Evolutionary conservation across 2,888 invertebrate genomes (phyloP).

Genomic region (Meteorus colon): DNA sequence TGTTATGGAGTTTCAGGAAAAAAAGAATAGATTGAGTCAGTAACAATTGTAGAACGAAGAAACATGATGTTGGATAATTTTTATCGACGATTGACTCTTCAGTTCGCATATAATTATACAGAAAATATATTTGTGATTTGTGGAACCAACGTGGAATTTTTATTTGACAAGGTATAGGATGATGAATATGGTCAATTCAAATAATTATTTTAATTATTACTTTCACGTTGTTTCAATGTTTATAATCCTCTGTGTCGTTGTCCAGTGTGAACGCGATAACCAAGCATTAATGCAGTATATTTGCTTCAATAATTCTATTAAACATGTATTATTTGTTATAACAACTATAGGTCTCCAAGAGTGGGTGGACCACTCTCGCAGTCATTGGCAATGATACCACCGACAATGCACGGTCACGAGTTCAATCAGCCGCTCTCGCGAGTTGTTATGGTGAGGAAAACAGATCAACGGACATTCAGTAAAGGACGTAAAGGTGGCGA

Average conservation of each 20-base stretch:
- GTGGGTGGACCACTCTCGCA: slow-evolving; percentile 71
- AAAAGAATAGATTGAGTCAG: neutral
- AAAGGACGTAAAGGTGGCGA: slow-evolving; percentile 78
- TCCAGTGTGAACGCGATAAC: no score
- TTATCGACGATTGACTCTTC: neutral
- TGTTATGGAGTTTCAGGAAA: neutral
- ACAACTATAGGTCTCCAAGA: slow-evolving; percentile 66
- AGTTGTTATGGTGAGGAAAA: slow-evolving; percentile 82
- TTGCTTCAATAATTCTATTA: neutral
- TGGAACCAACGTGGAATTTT: neutral
- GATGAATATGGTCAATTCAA: neutral
- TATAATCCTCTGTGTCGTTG: no score
- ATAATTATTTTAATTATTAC: neutral
- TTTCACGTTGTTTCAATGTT: neutral
- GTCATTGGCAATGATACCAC: slow-evolving; percentile 71
- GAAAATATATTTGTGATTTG: slow-evolving; percentile 14
- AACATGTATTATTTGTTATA: slow-evolving; percentile 38
- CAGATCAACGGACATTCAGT: slow-evolving; percentile 80
- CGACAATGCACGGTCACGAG: slow-evolving; percentile 72
- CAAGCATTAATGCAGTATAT: no score
- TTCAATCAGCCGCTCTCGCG: slow-evolving; percentile 75
- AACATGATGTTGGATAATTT: slow-evolving; percentile 5
- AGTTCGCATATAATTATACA: neutral
- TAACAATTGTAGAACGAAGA: neutral
- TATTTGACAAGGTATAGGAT: slow-evolving; percentile 1